Percentiles rank a stretch among this genome's conserved stretches.
phyloP scores from a whole-genome alignment of 2,888 invertebrate genomes.

The Xestobium rufovillosum region DNA sequence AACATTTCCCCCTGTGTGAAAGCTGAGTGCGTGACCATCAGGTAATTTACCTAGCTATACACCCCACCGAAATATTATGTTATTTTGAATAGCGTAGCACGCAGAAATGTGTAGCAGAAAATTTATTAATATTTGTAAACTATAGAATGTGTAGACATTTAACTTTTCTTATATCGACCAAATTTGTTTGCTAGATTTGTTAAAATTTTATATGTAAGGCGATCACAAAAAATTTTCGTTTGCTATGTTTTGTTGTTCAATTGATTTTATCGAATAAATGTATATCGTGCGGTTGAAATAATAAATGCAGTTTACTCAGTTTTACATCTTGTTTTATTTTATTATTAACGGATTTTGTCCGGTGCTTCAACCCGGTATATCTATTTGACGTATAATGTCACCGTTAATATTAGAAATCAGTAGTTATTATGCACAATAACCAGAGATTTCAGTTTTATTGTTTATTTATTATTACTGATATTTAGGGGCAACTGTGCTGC shows the following conservation, averaged over 20 bases:
- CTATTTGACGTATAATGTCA: too few relatives aligned
- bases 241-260: constrained; percentile 5
- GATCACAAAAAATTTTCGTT: too few relatives aligned
- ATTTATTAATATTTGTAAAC: constrained; percentile 34
- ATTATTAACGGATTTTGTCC: too few relatives aligned
- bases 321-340: constrained; percentile 27
- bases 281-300: constrained; percentile 39
- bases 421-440: too few relatives aligned
- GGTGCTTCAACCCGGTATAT: too few relatives aligned
- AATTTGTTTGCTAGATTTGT: not conserved
- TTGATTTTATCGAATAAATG: constrained; percentile 33
- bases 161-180: too few relatives aligned
- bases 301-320: constrained; percentile 39
- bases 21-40: not conserved
- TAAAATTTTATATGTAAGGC: constrained; percentile 9
- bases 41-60: too few relatives aligned
- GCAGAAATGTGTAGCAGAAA: constrained; percentile 39
- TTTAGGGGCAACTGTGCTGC: too few relatives aligned
- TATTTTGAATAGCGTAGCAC: constrained; percentile 32
- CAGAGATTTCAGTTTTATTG: too few relatives aligned
- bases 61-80: not conserved
- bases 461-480: too few relatives aligned
- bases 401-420: too few relatives aligned
- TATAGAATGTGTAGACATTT: constrained; percentile 31
- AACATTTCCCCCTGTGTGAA: not conserved